phyloP scores from a whole-genome alignment of 2,888 invertebrate genomes.

The Drosophila limbata region DNA sequence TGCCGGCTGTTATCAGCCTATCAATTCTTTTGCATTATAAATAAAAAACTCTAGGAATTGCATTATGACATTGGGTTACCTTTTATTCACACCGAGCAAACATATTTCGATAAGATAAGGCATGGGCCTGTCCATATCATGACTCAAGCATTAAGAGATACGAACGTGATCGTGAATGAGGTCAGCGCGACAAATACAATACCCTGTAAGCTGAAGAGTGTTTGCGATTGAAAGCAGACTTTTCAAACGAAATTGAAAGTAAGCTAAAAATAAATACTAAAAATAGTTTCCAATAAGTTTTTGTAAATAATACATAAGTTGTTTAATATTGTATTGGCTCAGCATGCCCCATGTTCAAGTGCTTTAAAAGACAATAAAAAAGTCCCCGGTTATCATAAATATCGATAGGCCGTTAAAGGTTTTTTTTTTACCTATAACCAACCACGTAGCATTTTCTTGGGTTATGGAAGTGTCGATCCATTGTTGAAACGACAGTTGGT shows the following conservation, averaged over 20 bases:
- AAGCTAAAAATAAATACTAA: neutral
- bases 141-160: constrained; percentile 41
- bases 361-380: constrained; percentile 10
- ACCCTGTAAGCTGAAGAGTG: constrained; percentile 19
- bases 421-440: constrained; percentile 9
- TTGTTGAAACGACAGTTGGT: constrained; percentile 34
- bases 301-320: neutral
- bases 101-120: constrained; percentile 48
- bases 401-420: constrained; percentile 11
- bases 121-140: constrained; percentile 32
- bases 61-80: constrained; percentile 42
- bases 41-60: constrained; percentile 27
- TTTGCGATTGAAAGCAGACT: neutral
- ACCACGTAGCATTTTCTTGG: constrained; percentile 27
- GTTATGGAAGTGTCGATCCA: constrained; percentile 32
- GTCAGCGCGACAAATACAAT: constrained; percentile 30
- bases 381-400: constrained; percentile 16
- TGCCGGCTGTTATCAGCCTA: constrained; percentile 49
- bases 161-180: constrained; percentile 41
- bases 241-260: constrained; percentile 14
- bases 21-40: constrained; percentile 7
- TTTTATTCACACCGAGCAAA: constrained; percentile 25
- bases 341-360: neutral
- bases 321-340: neutral
- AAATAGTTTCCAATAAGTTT: neutral